Percentiles rank a stretch among this genome's conserved stretches.
These are phyloP conservation scores for Calyptommatus sinebrachiatus DNA, from an alignment of 2,113 vertebrate genomes.

Conservation along the genomic window DNA sequence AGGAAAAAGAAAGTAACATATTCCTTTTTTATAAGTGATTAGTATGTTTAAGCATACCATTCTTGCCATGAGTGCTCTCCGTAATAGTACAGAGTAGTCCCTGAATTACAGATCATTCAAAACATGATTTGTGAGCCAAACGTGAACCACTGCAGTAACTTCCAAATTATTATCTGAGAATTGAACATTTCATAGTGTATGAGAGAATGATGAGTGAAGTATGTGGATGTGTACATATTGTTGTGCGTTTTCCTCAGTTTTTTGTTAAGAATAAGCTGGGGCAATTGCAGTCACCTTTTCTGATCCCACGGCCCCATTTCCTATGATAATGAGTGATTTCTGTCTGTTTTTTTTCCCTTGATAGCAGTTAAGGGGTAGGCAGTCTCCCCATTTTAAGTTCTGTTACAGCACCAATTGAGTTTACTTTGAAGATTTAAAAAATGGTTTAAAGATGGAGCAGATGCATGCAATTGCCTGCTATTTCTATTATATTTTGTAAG, in stretches of 20 bases:
- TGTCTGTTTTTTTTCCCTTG: background rate
- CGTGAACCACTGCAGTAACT: rapidly evolving
- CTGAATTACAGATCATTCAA: rapidly evolving
- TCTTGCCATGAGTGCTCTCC: background rate
- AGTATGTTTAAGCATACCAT: background rate
- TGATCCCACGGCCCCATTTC: background rate
- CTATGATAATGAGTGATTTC: background rate
- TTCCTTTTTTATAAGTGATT: background rate
- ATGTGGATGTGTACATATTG: background rate
- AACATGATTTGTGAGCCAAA: rapidly evolving
- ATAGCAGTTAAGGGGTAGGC: background rate
- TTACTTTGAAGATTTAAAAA: background rate
- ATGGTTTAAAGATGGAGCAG: background rate
- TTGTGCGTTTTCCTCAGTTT: background rate
- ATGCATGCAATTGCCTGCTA: background rate
- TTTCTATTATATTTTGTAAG: background rate
- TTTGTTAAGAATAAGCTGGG: background rate
- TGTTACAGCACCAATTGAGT: background rate
- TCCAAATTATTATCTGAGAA: background rate
- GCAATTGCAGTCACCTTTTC: background rate
- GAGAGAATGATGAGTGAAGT: too few species aligned
- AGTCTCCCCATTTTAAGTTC: background rate
- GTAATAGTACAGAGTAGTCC: background rate
- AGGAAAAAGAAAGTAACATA: background rate
- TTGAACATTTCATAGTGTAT: background rate